Evolutionary conservation across 2,113 vertebrate genomes (phyloP), one percentile per base, ranked within the genome.

Genomic region (Cyprinus carpio): DNA sequence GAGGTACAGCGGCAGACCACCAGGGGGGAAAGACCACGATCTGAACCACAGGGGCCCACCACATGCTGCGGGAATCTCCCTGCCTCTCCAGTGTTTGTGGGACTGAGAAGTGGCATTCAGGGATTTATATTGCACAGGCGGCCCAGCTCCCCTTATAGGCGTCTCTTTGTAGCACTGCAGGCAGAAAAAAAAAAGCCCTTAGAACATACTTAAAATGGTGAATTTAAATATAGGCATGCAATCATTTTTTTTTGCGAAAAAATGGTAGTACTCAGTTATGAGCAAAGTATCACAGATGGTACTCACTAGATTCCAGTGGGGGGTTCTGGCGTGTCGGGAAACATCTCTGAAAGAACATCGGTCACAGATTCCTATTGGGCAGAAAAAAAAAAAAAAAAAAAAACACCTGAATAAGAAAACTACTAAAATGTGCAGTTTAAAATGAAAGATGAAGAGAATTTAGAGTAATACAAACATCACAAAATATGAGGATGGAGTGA

Each of bases 71-170:
- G 84, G 71, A 29, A 90, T 80, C 72, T 92, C n/a, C 91, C 76
- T 10, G 87, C 64, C 87, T 89, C n/a, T 91, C 90, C 49, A 84
- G 16, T n/a, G 89, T 92, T n/a, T 1, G 51, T 34, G 49, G 93
- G 92, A 84, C 92, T 94, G 64, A 79, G 9, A 0, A 90, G 92
- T 3, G 84, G 65, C 54, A 92, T 58, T 87, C 85, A 34, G 92
- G 92, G 86, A 94, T 18, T 54, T 83, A 25, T 91, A 95, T 81
- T 92, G 90, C 29, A 95, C 84, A 0, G 95, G 62, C 94, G 92
- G n/a, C 92, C 92, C 95, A 2, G 95, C 95, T 27, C 95, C 91
- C 69, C 90, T 92, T 84, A 93, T 94, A 0, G 91, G 76, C 91
- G 93, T 74, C 93, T 94, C 46, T 90, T 82, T 15, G 92, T 91